Base-by-base conservation (phyloP, 2,888 invertebrate species). In the Eupithecia exiguata region DNA sequence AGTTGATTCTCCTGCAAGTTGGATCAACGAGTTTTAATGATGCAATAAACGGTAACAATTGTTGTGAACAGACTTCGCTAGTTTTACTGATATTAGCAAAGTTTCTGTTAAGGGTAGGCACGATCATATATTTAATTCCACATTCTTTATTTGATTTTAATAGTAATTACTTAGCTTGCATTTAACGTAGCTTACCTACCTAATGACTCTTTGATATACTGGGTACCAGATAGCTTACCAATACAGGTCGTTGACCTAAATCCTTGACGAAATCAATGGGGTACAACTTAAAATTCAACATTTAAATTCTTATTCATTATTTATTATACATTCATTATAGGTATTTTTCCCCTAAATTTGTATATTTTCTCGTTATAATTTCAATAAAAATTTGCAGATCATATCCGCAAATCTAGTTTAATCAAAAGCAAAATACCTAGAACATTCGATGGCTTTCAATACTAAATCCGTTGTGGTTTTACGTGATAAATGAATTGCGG, bases 1-100 rank as follows among this genome's bases (percentile, higher is more conserved):
- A 66, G 46, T 69, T 73, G 35, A 63, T 53, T 46, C 40, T n/a
- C 5, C 68, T 68, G 70, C 70, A 68, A 74, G 70, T 71, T 63
- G 62, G 46, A 76, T 72, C 76, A 71, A 69, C 72, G 35, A 82
- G 80, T 82, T 82, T 81, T 80, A 81, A 80, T 80, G 80, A 81
- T 80, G 79, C 78, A 72, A 79, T 82, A 77, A 79, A 77, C 77
- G 81, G 72, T 71, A 75, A 80, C 78, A 81, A 79, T 80, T 69
- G 77, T 69, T 77, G 75, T 75, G 72, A 72, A 72, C 72, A 68
- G 72, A 78, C 78, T 76, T 76, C 69, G 70, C 68, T 75, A 75
- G 77, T 79, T 81, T 77, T 76, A 80, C 79, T 79, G 78, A 72
- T 78, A 79, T 77, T 79, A 78, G 74, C 72, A 71, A 79, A 80